Base-by-base conservation (phyloP, 2,797 vertebrate genomes). In the Arnoldichthys spilopterus region DNA sequence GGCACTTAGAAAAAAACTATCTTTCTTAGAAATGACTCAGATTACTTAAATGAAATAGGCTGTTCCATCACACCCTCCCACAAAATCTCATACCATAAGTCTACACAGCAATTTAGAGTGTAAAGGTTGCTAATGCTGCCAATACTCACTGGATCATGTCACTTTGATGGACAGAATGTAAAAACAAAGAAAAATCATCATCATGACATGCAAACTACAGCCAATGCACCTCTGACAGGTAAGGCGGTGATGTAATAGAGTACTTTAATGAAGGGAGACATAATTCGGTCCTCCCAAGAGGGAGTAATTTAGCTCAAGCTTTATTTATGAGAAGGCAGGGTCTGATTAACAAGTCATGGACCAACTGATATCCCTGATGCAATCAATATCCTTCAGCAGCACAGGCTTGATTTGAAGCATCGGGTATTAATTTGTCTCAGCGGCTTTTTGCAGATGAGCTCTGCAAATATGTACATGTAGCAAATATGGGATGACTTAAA, bases 351-450 rank as follows among this genome's bases (percentile, higher is more conserved):
- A 74, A 84, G 79, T 85, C 76, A 71, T 74, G 78, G 75, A 80
- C 83, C 32, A 59, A 75, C 80, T 84, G 78, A 82, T 82, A 87
- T 84, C 84, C 84, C 78, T 78, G 82, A 85, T 81, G 82, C 40
- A 79, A 87, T 87, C 84, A 86, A 87, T 86, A 83, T 78, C 77
- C 22, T 51, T 76, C 75, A 86, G 67, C 63, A 82, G 76, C 71
- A 78, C 45, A 56, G 63, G 37, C 58, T 45, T 77, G 79, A 82
- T 81, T 76, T 78, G 73, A 85, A 78, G 58, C 51, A 63, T 22
- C 30, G 72, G 74, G 80, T 30, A 43, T 81, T 83, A 72, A 83
- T 82, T 72, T 63, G 24, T 83, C 82, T 81, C 78, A 20, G 40
- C 4, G 30, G 82, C 71, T 76, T 83, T 84, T 83, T 66, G 83